Conservation (phyloP, 2,888 invertebrate genomes). For the Lasioglossum morio region DNA sequence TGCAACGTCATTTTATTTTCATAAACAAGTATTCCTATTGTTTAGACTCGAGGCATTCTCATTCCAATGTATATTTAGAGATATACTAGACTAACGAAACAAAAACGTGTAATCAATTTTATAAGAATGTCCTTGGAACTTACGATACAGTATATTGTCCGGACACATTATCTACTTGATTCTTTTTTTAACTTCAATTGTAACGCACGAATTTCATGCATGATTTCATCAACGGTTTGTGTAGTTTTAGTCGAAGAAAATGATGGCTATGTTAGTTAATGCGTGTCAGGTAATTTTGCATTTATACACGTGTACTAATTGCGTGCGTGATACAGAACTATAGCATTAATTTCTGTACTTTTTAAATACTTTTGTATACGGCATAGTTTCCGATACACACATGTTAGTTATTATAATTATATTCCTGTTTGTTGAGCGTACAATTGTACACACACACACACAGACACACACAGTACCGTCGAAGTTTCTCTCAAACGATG, state of each 20-base stretch:
- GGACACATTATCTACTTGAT: not conserved
- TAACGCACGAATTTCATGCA: not conserved
- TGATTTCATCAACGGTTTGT: slow-evolving; percentile 24
- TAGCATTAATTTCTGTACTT: slow-evolving; percentile 18
- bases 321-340: slow-evolving; percentile 12
- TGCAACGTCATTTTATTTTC: not conserved
- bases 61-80: not conserved
- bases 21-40: not conserved
- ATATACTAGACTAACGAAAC: not conserved
- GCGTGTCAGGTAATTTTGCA: slow-evolving; percentile 25
- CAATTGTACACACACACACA: not conserved
- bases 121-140: not conserved
- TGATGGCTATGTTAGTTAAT: slow-evolving; percentile 47
- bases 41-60: not conserved
- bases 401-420: not conserved
- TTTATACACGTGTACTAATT: slow-evolving; percentile 39
- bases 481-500: not conserved
- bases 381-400: not conserved
- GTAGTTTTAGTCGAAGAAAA: slow-evolving; percentile 31
- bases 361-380: slow-evolving; percentile 16
- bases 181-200: slow-evolving; percentile 7
- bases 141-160: slow-evolving; percentile 17
- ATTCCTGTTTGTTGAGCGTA: slow-evolving; percentile 23
- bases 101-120: not conserved
- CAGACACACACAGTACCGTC: not conserved